phyloP scores from a whole-genome alignment of 2,113 vertebrate species.

The Prochilodus magdalenae region DNA sequence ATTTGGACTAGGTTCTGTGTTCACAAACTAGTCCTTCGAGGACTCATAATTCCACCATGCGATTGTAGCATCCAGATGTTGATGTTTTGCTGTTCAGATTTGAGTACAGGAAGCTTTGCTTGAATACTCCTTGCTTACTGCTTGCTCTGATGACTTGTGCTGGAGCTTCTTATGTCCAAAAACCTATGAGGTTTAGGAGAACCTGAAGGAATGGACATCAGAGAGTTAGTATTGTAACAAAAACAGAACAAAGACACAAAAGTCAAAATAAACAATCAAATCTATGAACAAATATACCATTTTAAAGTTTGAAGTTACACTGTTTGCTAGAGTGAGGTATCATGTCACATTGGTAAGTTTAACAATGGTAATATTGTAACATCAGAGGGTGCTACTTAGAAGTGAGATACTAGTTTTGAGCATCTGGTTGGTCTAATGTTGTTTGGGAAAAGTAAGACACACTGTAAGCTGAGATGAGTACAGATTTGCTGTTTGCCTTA shows the following conservation, averaged over 20 bases:
- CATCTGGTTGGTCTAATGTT: no score
- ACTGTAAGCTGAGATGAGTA: no score
- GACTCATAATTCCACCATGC: conserved; percentile 26
- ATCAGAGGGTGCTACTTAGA: no score
- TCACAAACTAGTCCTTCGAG: conserved; percentile 37
- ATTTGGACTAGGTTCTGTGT: not conserved
- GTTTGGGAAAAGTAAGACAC: no score
- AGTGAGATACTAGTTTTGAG: no score
- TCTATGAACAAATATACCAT: not conserved
- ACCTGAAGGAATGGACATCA: conserved; percentile 4
- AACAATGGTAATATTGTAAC: no score
- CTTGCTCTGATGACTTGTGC: not conserved
- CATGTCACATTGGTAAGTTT: no score
- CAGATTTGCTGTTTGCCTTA: no score
- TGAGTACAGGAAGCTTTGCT: not conserved
- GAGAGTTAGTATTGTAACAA: not conserved
- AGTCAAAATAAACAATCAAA: not conserved
- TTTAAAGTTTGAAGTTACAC: no score
- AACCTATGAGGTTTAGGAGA: not conserved
- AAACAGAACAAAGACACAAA: not conserved
- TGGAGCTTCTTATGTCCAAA: not conserved
- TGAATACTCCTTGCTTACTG: not conserved
- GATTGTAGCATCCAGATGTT: not conserved
- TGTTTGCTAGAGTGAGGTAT: no score
- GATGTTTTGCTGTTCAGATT: not conserved